Evolutionary conservation across 92 coral and sea anemone species (phyloP).

Genomic region (Isaurus tuberculatus): DNA sequence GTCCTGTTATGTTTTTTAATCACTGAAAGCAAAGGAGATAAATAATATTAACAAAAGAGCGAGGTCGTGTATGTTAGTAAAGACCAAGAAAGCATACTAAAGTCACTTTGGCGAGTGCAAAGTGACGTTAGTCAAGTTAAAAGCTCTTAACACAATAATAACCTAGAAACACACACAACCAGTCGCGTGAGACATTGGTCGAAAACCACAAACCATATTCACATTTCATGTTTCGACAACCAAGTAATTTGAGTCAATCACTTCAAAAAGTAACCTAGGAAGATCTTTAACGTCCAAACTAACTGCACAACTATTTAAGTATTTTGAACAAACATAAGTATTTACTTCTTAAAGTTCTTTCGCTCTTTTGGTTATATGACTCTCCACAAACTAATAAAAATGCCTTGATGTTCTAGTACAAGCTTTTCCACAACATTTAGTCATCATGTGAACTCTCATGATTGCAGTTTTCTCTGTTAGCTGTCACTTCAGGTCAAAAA

Average conservation of each 20-base stretch:
- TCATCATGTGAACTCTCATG: slow-evolving; percentile 10
- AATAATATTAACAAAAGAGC: not conserved
- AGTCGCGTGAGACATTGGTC: slow-evolving; percentile 1
- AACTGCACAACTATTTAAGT: not conserved
- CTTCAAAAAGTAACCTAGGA: not conserved
- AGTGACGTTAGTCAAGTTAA: not conserved
- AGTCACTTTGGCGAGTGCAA: not conserved
- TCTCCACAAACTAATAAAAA: too few relatives aligned
- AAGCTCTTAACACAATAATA: not conserved
- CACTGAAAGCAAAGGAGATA: not conserved
- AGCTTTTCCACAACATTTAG: not conserved
- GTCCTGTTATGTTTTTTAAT: not conserved
- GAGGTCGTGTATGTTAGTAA: not conserved
- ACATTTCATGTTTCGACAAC: not conserved
- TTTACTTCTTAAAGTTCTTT: too few relatives aligned
- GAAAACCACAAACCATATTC: too few relatives aligned
- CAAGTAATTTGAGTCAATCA: not conserved
- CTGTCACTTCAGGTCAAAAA: slow-evolving; percentile 4
- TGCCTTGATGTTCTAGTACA: not conserved
- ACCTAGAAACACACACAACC: not conserved
- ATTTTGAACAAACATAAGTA: not conserved
- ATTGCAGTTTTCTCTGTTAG: not conserved
- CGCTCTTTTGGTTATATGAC: too few relatives aligned
- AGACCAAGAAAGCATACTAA: not conserved
- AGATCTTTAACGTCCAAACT: not conserved